These are phyloP conservation scores for Trichonephila clavata DNA, from an alignment of 1,140 invertebrate genomes.

Conservation along the genomic window DNA sequence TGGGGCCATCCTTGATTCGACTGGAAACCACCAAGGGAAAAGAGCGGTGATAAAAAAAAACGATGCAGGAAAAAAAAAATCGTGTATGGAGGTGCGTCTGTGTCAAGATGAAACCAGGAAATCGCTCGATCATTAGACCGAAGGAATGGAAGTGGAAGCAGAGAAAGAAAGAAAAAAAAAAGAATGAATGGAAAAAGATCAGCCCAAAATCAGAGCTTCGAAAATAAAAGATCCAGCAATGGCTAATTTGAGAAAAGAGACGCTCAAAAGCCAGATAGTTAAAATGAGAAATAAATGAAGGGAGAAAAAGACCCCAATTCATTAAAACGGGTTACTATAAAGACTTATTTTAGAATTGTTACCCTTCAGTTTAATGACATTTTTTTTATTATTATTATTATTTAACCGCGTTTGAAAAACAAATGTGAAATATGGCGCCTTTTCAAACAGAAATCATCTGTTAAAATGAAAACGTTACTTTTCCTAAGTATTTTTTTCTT, in stretches of 20 bases:
- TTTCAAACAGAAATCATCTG: no score
- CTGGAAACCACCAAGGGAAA: constrained; percentile 10
- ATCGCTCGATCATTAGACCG: constrained; percentile 56
- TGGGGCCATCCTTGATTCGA: background rate
- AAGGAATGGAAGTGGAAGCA: constrained; percentile 7
- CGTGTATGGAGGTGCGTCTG: constrained; percentile 10
- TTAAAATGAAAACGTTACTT: no score
- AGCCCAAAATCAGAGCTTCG: constrained; percentile 38
- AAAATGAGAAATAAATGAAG: constrained; percentile 46
- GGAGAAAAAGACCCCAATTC: background rate
- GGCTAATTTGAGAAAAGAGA: constrained; percentile 53
- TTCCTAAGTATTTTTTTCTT: no score
- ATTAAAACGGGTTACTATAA: background rate
- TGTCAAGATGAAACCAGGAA: constrained; percentile 57
- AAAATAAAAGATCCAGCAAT: constrained; percentile 52
- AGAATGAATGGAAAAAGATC: background rate
- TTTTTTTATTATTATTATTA: background rate
- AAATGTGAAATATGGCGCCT: no score
- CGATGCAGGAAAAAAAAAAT: background rate
- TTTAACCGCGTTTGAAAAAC: no score
- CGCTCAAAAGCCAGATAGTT: constrained; percentile 21
- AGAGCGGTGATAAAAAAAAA: constrained; percentile 20
- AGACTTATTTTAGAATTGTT: constrained; percentile 2
- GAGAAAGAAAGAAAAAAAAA: background rate
- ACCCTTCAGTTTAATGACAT: background rate